Conservation (phyloP, 2,888 invertebrate genomes). For the Mamestra brassicae region DNA sequence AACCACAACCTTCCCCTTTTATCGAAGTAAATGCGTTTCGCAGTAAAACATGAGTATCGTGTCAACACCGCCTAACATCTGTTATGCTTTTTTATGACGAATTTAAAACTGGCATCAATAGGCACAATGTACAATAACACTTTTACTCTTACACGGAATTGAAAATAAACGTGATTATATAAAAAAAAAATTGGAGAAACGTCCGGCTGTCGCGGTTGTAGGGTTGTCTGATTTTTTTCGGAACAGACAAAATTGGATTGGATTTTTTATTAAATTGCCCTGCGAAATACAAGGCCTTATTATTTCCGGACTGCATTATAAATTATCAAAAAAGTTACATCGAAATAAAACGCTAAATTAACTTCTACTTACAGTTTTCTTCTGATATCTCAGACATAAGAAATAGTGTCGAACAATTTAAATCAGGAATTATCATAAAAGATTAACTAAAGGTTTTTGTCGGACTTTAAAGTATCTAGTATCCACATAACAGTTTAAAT, state of each 20-base stretch:
- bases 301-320: not conserved
- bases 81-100: slow-evolving; percentile 64
- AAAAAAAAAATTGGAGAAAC: slow-evolving; percentile 60
- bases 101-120: slow-evolving; percentile 54
- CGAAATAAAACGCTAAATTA: too few species aligned
- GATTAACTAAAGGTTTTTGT: too few species aligned
- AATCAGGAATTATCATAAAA: too few species aligned
- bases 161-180: slow-evolving; percentile 64
- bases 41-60: slow-evolving; percentile 53
- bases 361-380: too few species aligned
- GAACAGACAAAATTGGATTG: not conserved
- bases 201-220: slow-evolving; percentile 52
- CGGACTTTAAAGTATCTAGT: too few species aligned
- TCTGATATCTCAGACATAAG: too few species aligned
- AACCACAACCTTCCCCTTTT: slow-evolving; percentile 29
- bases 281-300: not conserved
- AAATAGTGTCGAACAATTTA: too few species aligned
- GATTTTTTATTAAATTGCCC: not conserved
- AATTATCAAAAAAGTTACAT: too few species aligned
- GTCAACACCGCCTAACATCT: slow-evolving; percentile 58
- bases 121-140: slow-evolving; percentile 68
- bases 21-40: slow-evolving; percentile 45
- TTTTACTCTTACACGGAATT: slow-evolving; percentile 78
- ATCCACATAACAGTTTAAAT: too few species aligned
- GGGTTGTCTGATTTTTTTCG: slow-evolving; percentile 49